These are phyloP conservation scores for Castor canadensis DNA, from an alignment of 2,113 vertebrate genomes.

Conservation along the genomic window DNA sequence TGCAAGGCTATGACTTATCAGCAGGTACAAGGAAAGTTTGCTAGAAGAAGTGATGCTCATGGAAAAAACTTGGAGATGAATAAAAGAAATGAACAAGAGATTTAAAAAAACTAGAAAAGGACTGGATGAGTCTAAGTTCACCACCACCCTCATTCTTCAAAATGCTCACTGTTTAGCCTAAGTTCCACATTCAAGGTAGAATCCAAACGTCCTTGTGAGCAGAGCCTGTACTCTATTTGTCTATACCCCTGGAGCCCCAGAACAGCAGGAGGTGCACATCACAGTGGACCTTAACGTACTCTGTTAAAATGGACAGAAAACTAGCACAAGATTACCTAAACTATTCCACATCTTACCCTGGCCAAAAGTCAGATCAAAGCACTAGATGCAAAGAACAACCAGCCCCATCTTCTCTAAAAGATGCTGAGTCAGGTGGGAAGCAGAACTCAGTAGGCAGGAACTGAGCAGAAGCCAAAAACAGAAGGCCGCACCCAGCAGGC, in stretches of 20 bases:
- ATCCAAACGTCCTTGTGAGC: too few species aligned
- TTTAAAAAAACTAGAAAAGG: not conserved
- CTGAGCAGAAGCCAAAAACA: too few species aligned
- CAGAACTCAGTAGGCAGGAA: not conserved
- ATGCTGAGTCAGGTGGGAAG: not conserved
- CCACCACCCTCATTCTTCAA: not conserved
- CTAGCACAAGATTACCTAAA: not conserved
- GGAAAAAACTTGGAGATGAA: not conserved
- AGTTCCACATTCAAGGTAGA: not conserved
- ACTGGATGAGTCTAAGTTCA: not conserved
- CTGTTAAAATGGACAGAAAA: not conserved
- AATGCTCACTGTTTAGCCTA: not conserved
- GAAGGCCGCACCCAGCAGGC: not conserved
- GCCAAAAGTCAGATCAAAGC: not conserved
- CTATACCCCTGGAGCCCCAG: fast-evolving
- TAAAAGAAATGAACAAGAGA: not conserved
- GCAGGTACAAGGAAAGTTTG: not conserved
- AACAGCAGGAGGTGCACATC: not conserved
- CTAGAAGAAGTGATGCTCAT: not conserved
- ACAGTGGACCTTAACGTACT: not conserved
- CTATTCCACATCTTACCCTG: not conserved
- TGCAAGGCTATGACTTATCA: not conserved
- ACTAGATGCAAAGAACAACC: too few species aligned
- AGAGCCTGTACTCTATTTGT: not conserved
- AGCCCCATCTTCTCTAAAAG: not conserved